phyloP scores from a whole-genome alignment of 2,113 vertebrate genomes.

The Brienomyrus longianalis region DNA sequence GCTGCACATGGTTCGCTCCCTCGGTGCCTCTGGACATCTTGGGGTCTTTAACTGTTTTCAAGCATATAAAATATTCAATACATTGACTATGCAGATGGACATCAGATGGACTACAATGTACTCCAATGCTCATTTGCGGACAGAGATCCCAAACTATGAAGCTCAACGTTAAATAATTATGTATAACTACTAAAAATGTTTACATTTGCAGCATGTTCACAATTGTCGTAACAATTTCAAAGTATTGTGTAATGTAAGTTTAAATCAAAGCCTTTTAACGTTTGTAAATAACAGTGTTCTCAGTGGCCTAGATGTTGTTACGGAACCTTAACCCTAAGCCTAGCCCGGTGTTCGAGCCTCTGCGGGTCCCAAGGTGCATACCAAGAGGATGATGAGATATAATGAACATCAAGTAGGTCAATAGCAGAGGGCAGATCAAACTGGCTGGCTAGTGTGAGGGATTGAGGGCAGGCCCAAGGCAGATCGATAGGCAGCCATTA shows the following conservation, averaged over 20 bases:
- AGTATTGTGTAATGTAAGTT: neutral
- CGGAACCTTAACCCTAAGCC: neutral
- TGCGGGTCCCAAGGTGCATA: neutral
- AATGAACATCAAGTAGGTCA: neutral
- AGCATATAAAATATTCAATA: neutral
- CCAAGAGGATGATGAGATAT: constrained; percentile 8
- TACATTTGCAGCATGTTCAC: neutral
- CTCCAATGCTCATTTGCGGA: neutral
- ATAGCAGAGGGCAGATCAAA: neutral
- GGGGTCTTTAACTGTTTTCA: neutral
- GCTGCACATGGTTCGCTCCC: constrained; percentile 28
- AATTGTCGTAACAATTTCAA: neutral
- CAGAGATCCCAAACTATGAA: neutral
- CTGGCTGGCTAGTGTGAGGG: neutral
- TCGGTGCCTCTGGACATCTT: neutral
- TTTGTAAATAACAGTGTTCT: neutral
- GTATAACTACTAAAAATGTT: neutral
- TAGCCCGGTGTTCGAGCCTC: neutral
- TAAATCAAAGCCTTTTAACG: neutral
- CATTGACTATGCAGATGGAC: neutral
- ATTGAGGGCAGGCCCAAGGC: neutral
- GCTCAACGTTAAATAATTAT: neutral
- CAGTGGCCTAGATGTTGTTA: neutral
- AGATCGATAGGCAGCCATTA: neutral
- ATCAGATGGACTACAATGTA: neutral